Conservation (phyloP, 30 jellyfish, hydroid and myxozoan species). For the Cassiopea xamachana region DNA sequence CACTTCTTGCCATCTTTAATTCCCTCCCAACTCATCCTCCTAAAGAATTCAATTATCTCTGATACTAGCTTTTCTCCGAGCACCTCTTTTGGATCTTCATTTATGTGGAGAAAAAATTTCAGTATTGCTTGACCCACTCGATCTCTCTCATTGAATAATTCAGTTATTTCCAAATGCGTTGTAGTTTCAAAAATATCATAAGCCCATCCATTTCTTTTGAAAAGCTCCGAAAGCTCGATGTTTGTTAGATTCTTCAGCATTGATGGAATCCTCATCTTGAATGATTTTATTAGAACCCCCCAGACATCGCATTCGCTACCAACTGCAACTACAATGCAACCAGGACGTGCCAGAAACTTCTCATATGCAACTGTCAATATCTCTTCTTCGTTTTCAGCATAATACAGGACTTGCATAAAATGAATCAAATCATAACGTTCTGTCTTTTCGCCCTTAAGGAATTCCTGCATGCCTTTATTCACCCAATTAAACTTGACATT, state of each 20-base stretch:
- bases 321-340: conserved; percentile 26
- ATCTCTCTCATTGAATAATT: conserved; percentile 1
- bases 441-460: background rate
- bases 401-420: conserved; percentile 19
- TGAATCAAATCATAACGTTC: conserved; percentile 18
- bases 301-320: conserved; percentile 29
- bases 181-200: conserved; percentile 4
- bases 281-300: background rate
- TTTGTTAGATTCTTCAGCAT: background rate
- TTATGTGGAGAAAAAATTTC: conserved; percentile 32
- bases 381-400: conserved; percentile 15
- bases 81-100: conserved; percentile 12
- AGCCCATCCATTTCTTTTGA: conserved; percentile 13
- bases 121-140: conserved; percentile 31
- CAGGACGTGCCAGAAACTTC: background rate
- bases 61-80: background rate
- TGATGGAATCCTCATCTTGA: conserved; percentile 18
- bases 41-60: conserved; percentile 25
- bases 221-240: background rate
- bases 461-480: conserved; percentile 21
- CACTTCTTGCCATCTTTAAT: background rate
- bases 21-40: conserved; percentile 1
- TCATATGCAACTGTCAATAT: background rate
- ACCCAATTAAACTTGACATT: conserved; percentile 28
- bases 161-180: conserved; percentile 12